Percentiles rank a stretch among this genome's conserved stretches.
phyloP scores from a whole-genome alignment of 2,797 vertebrate genomes.

The Netta rufina region DNA sequence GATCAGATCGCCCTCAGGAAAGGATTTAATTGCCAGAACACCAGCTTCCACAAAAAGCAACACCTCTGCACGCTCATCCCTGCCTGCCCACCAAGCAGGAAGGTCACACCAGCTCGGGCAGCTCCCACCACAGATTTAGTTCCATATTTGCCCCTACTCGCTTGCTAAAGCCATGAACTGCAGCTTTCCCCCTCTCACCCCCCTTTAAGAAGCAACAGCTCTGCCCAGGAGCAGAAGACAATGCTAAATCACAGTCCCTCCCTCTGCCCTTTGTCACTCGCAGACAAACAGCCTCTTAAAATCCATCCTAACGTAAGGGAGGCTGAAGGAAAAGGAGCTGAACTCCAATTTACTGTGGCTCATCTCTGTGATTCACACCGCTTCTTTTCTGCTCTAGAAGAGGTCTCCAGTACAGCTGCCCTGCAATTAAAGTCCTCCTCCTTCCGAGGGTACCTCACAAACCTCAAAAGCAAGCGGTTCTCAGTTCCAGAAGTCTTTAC shows the following conservation, averaged over 20 bases:
- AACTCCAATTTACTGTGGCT: background rate
- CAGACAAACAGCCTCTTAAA: conserved; percentile 4
- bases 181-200: background rate
- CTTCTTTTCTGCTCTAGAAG: background rate
- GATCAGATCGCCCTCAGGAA: background rate
- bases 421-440: background rate
- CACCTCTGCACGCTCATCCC: background rate
- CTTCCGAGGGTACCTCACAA: accelerated
- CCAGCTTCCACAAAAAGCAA: background rate
- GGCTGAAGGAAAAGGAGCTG: background rate
- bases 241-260: background rate
- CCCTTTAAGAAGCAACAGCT: background rate
- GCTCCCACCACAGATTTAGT: background rate
- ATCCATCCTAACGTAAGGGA: background rate
- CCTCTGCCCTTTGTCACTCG: conserved; percentile 10
- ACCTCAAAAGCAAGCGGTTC: background rate
- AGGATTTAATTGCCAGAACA: background rate
- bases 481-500: background rate
- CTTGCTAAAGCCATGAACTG: background rate
- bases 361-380: background rate
- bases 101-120: accelerated
- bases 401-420: background rate
- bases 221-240: background rate
- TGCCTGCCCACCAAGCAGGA: background rate
- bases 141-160: background rate